phyloP scores from a whole-genome alignment of 2,797 vertebrate genomes.

The Poeciliopsis infans region DNA sequence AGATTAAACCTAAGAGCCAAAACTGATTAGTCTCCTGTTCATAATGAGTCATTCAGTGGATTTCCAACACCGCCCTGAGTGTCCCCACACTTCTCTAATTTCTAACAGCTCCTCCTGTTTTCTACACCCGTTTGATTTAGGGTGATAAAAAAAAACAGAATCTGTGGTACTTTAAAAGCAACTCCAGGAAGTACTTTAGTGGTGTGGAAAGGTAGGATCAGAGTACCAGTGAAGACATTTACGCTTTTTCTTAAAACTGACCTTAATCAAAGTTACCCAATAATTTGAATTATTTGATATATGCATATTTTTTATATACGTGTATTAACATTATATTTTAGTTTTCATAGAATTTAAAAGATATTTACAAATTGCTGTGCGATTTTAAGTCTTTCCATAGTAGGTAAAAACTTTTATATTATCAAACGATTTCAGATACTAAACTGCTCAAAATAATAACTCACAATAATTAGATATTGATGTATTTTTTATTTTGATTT shows the following conservation, averaged over 20 bases:
- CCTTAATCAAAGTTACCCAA: background rate
- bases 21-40: conserved; percentile 41
- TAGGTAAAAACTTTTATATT: background rate
- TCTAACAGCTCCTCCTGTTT: conserved; percentile 11
- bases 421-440: background rate
- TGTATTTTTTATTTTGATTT: background rate
- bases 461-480: no score
- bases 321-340: background rate
- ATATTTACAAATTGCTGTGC: background rate
- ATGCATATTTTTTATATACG: background rate
- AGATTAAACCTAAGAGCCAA: conserved; percentile 44
- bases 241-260: background rate
- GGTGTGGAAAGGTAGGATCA: background rate
- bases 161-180: background rate
- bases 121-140: background rate
- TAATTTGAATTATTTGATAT: background rate
- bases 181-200: background rate
- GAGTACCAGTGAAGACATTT: background rate
- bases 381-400: background rate
- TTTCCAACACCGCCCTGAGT: conserved; percentile 31
- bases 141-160: background rate
- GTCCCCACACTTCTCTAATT: conserved; percentile 21
- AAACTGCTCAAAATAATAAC: background rate
- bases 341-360: background rate
- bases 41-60: conserved; percentile 57